Evolutionary conservation across 1,140 invertebrate species (phyloP), one percentile per base, ranked within the genome.

Genomic region (Lerema accius): DNA sequence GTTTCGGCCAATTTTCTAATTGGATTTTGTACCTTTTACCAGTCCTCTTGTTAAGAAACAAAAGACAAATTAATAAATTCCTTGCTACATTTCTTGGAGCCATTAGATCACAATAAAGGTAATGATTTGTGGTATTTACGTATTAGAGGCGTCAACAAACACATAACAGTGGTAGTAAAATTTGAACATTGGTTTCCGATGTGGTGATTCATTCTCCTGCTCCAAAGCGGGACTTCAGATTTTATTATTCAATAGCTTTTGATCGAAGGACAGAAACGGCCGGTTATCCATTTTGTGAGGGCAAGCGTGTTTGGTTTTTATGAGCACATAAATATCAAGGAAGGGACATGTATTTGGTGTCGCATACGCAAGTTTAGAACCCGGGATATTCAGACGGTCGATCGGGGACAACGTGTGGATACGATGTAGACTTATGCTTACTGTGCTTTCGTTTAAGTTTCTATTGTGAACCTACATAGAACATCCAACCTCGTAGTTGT

Each of bases 231-330:
- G 55, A 63, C 51, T 49, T 63, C 56, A 56, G 43, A 56, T 74
- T 76, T 80, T 82, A 80, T 80, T 76, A 77, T 76, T 78, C 71
- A 69, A 73, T 82, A 67, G 73, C 64, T 76, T 75, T 74, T 75
- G 75, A 86, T 86, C 67, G 78, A 72, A 78, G 77, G 78, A 74
- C 76, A 84, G 75, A 77, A 78, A 72, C 65, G 69, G 17, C 65
- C 60, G 65, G 67, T 73, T 76, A 72, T 84, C 72, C 70, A 71
- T 76, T 77, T 71, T 78, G 75, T 76, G 73, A 77, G 69, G 76
- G 65, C 68, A 63, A 77, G 77, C 77, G 75, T 87, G 84, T 86
- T 84, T 79, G 72, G 70, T 73, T 83, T 86, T 87, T 87, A 89
- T 81, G 80, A 72, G 67, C 62, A 67, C 83, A 89, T 89, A 89